Conservation (phyloP, 2,797 vertebrate species). For the Gorsachius magnificus region DNA sequence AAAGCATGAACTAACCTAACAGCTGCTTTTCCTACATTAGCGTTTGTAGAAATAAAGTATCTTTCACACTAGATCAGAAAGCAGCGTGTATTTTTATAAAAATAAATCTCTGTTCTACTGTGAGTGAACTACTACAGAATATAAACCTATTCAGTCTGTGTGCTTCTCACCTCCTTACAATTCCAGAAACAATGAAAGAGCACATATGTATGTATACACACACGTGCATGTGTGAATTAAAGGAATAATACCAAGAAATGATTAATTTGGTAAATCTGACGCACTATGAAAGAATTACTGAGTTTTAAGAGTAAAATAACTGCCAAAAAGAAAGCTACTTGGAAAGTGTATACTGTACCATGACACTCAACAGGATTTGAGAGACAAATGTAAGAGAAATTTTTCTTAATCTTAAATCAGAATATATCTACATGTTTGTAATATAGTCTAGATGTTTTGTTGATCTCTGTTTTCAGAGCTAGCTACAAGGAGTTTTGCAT, state of each 20-base stretch:
- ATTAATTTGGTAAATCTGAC: not conserved
- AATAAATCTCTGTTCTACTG: not conserved
- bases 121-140: not conserved
- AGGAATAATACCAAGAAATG: not conserved
- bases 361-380: not conserved
- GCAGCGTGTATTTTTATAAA: not conserved
- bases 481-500: not conserved
- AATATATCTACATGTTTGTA: not conserved
- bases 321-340: not conserved
- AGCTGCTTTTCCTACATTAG: not conserved
- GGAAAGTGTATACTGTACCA: not conserved
- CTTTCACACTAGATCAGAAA: constrained; percentile 24
- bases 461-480: not conserved
- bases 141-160: not conserved
- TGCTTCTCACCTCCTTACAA: constrained; percentile 6
- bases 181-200: not conserved
- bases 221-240: not conserved
- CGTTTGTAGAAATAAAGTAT: not conserved
- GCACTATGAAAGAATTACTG: not conserved
- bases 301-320: not conserved
- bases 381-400: not conserved
- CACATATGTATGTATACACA: not conserved
- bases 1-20: not conserved
- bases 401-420: not conserved
- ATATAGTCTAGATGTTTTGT: not conserved